Evolutionary conservation across 2,113 vertebrate genomes (phyloP).

Genomic region (Dicentrarchus labrax): DNA sequence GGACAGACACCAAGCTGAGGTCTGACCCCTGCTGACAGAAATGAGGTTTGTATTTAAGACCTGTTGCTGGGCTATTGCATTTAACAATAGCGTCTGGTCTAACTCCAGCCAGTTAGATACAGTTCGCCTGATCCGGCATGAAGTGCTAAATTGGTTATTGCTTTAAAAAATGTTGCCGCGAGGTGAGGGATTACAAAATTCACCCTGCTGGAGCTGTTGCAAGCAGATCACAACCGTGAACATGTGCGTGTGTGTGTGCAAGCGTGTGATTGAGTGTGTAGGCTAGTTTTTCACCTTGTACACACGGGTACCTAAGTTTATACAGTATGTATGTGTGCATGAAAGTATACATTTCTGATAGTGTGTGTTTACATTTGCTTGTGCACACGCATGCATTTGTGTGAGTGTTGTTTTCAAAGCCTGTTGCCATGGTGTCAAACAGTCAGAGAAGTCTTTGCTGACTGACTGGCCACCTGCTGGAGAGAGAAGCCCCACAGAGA

Average conservation of each 20-base stretch:
- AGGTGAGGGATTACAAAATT: conserved; percentile 38
- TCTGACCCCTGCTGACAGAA: conserved; percentile 83
- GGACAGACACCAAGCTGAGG: conserved; percentile 70
- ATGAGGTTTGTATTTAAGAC: conserved; percentile 67
- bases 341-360: not conserved
- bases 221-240: conserved; percentile 31
- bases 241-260: conserved; percentile 5
- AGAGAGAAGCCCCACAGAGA: conserved; percentile 41
- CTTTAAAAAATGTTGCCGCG: conserved; percentile 45
- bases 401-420: conserved; percentile 49
- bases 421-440: conserved; percentile 78
- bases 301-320: not conserved
- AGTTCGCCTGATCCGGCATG: conserved; percentile 55
- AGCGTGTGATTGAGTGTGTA: conserved; percentile 3
- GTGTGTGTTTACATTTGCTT: conserved; percentile 15
- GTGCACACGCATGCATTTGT: conserved; percentile 26
- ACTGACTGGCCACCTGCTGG: conserved; percentile 72
- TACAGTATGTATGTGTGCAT: not conserved
- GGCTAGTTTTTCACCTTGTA: conserved; percentile 23
- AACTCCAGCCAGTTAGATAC: conserved; percentile 50
- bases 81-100: conserved; percentile 33
- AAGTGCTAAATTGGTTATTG: conserved; percentile 69
- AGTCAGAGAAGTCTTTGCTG: conserved; percentile 61
- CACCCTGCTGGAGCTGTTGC: conserved; percentile 22
- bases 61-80: conserved; percentile 53